Conservation (phyloP, 2,797 vertebrate genomes). For the Pogonophryne albipinna region DNA sequence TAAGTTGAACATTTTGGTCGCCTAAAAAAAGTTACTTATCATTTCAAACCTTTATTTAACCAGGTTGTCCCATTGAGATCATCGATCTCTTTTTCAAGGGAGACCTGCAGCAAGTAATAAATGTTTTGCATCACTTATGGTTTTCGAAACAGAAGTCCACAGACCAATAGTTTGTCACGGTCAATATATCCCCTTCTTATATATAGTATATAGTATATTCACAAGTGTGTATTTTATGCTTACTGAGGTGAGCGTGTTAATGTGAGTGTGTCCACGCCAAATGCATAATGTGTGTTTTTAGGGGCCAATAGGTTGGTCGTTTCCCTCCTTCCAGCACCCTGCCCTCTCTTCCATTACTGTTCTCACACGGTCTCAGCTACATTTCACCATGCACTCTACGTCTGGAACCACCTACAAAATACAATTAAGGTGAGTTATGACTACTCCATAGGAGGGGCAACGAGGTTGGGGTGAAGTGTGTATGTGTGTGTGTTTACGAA, state of each 20-base stretch:
- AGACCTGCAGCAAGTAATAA: too few species aligned
- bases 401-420: slow-evolving; percentile 84
- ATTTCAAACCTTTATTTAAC: too few species aligned
- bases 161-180: too few species aligned
- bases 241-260: slow-evolving; percentile 16
- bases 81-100: too few species aligned
- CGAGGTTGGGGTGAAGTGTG: slow-evolving; percentile 37
- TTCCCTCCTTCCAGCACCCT: slow-evolving; percentile 54
- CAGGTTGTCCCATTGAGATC: too few species aligned
- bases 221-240: slow-evolving; percentile 2
- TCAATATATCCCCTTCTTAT: too few species aligned
- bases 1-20: too few species aligned
- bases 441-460: slow-evolving; percentile 67
- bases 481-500: slow-evolving; percentile 8
- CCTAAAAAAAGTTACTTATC: too few species aligned
- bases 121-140: too few species aligned
- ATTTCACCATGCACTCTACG: slow-evolving; percentile 70
- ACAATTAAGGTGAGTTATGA: slow-evolving; percentile 89
- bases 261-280: slow-evolving; percentile 24
- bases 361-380: slow-evolving; percentile 55
- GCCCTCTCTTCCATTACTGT: slow-evolving; percentile 65
- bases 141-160: too few species aligned
- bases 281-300: slow-evolving; percentile 66
- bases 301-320: slow-evolving; percentile 53
- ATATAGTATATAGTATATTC: too few species aligned